A percentile compares a stretch with the other conserved stretches of the same genome.
Evolutionary conservation across 2,888 invertebrate species (phyloP).

Genomic region (Andrena bucephala): DNA sequence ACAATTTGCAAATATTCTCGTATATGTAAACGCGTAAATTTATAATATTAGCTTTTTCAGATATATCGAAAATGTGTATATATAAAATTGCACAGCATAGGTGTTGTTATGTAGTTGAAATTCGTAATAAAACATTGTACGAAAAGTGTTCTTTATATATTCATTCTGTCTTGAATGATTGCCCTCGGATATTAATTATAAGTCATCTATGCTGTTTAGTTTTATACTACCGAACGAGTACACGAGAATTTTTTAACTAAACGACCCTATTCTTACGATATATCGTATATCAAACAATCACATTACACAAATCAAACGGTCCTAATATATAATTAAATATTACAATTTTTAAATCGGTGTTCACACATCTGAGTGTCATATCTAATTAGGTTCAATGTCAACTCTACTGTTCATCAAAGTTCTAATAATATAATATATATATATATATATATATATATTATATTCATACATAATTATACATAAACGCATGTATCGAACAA

Average conservation of each 20-base stretch:
- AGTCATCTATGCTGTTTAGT: constrained; percentile 66
- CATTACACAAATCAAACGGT: constrained; percentile 49
- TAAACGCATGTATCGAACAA: constrained; percentile 3
- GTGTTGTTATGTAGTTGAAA: constrained; percentile 66
- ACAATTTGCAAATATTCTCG: constrained; percentile 66
- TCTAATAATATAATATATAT: constrained; percentile 22
- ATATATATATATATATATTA: no score
- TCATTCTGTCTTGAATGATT: constrained; percentile 65
- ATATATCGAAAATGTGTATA: constrained; percentile 56
- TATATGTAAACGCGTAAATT: constrained; percentile 61
- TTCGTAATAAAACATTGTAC: constrained; percentile 70
- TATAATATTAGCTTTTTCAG: constrained; percentile 70
- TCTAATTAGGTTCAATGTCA: constrained; percentile 45
- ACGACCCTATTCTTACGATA: constrained; percentile 34
- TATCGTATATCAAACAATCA: constrained; percentile 28
- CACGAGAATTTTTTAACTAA: constrained; percentile 40
- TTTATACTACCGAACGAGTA: constrained; percentile 60
- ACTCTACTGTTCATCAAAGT: constrained; percentile 33
- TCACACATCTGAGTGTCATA: constrained; percentile 43
- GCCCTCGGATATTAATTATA: constrained; percentile 53
- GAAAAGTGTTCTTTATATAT: constrained; percentile 63
- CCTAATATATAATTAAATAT: constrained; percentile 45
- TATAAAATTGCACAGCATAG: constrained; percentile 69
- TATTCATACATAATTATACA: no score
- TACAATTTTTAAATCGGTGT: constrained; percentile 52